Base-by-base conservation (phyloP, 2,888 invertebrate species). In the Drosophila recens region DNA sequence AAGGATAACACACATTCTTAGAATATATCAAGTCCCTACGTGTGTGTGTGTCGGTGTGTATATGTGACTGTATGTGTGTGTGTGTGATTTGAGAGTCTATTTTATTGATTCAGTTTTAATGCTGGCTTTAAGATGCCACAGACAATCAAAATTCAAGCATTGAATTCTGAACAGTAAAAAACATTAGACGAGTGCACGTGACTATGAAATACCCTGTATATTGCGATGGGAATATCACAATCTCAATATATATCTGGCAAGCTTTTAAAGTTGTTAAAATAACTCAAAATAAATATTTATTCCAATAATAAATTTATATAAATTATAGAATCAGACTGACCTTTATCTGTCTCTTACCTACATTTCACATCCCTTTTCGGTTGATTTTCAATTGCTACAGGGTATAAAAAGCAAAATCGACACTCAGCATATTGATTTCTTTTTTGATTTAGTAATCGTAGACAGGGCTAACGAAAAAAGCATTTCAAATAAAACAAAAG, bases 361-460 rank as follows among this genome's bases (percentile, higher is more conserved):
- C 3, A 36, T 15, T 15, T 15, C 15, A 40, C 3, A 38, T 1
- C 2, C 15, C 8, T 15, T 46, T n/a, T 27, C 23, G 4, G 8
- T 8, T 5, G 30, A 8, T 8, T n/a, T 27, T 9, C n/a, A 46
- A 27, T 46, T 27, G 8, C n/a, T 30, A 30, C 10, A 20, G 17
- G 17, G 33, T 20, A 34, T 8, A 20, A 4, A 36, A 2, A 23
- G 3, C 13, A 45, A 27, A 17, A 20, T 15, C 30, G 1, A 6
- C 11, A 1, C 3, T 13, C 15, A n/a, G 33, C 8, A 69, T 77
- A 82, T 80, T 74, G 76, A 80, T 87, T 87, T 57, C 75, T 71
- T 48, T 56, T 76, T 30, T 8, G 30, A 30, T 8, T 30, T 4
- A 10, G 27, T 9, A 42, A 5, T 23, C 23, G 5, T 11, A 53